These are phyloP conservation scores for Cataglyphis rosenhaueri DNA, from an alignment of 2,888 invertebrate species.

Conservation along the genomic window DNA sequence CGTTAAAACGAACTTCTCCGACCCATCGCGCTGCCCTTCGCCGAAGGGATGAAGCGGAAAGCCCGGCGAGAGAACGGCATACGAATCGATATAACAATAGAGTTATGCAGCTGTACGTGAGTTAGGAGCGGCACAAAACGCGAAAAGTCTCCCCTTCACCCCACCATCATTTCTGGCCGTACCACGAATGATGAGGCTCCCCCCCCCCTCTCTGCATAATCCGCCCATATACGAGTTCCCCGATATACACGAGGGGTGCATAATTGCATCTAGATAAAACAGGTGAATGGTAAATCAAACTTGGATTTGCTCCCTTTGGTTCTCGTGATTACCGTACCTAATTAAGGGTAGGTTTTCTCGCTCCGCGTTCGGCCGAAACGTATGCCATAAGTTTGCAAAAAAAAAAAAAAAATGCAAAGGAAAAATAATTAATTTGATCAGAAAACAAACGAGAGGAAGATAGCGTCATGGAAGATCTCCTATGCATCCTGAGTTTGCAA, in stretches of 20 bases:
- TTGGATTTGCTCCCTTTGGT: conserved; percentile 74
- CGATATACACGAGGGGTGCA: conserved; percentile 78
- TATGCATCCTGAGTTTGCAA: background rate
- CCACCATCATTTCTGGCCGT: conserved; percentile 6
- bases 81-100: conserved; percentile 76
- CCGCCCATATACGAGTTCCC: conserved; percentile 75
- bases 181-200: conserved; percentile 70
- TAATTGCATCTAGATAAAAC: conserved; percentile 84
- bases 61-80: conserved; percentile 53
- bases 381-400: background rate
- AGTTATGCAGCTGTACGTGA: conserved; percentile 75
- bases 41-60: conserved; percentile 66
- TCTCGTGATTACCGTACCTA: conserved; percentile 74
- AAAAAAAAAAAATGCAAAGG: background rate
- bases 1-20: conserved; percentile 71
- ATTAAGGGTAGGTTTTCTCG: conserved; percentile 70
- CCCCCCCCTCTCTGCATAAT: conserved; percentile 75
- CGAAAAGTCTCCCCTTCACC: conserved; percentile 66
- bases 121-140: conserved; percentile 68
- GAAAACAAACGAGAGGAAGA: conserved; percentile 10
- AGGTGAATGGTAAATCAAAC: conserved; percentile 82
- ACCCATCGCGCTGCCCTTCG: conserved; percentile 53
- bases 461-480: background rate
- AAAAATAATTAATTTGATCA: conserved; percentile 24
- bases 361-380: background rate